Base-by-base conservation (phyloP, 1,140 invertebrate species). In the Cherax destructor region DNA sequence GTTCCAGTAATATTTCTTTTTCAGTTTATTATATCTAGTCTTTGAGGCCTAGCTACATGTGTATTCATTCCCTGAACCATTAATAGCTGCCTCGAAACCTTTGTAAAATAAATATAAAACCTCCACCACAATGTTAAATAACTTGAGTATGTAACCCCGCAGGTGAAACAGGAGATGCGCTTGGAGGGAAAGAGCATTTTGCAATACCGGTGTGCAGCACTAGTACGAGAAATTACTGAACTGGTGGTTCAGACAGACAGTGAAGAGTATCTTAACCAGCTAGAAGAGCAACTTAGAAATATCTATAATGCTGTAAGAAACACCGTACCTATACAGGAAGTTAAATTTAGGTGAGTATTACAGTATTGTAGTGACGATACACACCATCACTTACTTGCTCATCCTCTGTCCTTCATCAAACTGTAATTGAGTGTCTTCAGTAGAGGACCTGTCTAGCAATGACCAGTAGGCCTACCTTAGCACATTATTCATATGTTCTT, bases 81-180 rank as follows among this genome's bases (percentile, higher is more conserved):
- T 41, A 41, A 41, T 41, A 41, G 30, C 30, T 41, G 30, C 30
- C 30, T 41, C 30, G 2, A 41, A 41, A 41, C 2, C 2, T 41
- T 41, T 41, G 30, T 41, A 41, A 41, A 41, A 2, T 41, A 41
- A 41, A 41, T 41, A 41, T 41, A 41, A 41, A 41, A 41, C 30
- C 30, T 2, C 30, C 30, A 41, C 21, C 74, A 76, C 49, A 11
- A 24, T 79, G 3, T 50, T 79, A 18, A 24, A 76, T 76, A 47
- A 79, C 7, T 49, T 13, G 50, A 13, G 3, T 76, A 41, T 80
- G 18, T 56, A 10, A 4, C 56, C n/a, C 52, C 3, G 18, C 74
- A 90, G 88, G 88, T 90, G 18, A 90, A 90, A 30, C 88, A 90
- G 69, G 88, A 90, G 72, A 90, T 90, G 88, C 81, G 88, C 11